Percentiles rank a stretch among this genome's conserved stretches.
Evolutionary conservation across 1,140 invertebrate genomes (phyloP).

Genomic region (Nephotettix cincticeps): DNA sequence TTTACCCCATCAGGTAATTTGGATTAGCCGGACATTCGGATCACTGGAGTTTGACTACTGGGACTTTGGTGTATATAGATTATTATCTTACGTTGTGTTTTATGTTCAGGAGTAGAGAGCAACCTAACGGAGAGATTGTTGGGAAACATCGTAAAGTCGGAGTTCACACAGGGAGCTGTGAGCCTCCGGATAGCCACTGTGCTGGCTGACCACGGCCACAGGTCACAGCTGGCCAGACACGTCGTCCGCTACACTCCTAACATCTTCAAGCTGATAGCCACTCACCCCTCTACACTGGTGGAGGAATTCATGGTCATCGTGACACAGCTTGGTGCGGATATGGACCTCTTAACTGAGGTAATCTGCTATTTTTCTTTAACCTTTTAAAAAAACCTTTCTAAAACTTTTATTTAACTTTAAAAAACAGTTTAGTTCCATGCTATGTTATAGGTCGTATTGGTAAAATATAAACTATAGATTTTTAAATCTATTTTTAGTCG

Average conservation of each 20-base stretch:
- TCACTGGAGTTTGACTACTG: not conserved
- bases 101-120: not conserved
- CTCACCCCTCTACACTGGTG: constrained; percentile 31
- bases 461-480: too few relatives aligned
- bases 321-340: not conserved
- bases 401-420: too few relatives aligned
- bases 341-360: not conserved
- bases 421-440: too few relatives aligned
- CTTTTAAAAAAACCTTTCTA: too few relatives aligned
- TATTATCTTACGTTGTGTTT: not conserved
- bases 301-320: constrained; percentile 34
- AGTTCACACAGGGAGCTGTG: not conserved
- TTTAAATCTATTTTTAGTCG: too few relatives aligned
- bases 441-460: too few relatives aligned
- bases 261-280: constrained; percentile 34
- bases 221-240: not conserved
- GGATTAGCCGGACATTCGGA: not conserved
- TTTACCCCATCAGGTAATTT: too few relatives aligned
- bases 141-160: not conserved
- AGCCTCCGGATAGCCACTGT: not conserved
- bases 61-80: not conserved
- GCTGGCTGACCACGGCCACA: not conserved
- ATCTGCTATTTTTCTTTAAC: too few relatives aligned
- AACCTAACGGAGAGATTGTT: not conserved
- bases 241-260: constrained; percentile 29